phyloP scores from a whole-genome alignment of 2,113 vertebrate genomes.

The Microtus richardsoni region DNA sequence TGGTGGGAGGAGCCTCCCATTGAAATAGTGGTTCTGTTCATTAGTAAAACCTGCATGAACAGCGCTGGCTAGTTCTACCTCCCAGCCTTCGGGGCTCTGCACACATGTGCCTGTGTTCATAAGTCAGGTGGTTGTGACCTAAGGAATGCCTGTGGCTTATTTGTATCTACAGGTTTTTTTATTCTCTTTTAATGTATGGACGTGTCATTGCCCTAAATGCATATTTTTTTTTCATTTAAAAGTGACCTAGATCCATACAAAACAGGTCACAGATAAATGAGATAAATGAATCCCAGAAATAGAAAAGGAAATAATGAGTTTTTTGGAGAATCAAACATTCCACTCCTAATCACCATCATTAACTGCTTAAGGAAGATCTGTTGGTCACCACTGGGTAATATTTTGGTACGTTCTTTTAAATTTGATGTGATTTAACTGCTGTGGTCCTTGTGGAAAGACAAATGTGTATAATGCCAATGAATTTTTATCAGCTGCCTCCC shows the following conservation, averaged over 20 bases:
- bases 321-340: conserved; percentile 76
- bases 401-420: conserved; percentile 58
- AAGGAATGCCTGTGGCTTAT: conserved; percentile 63
- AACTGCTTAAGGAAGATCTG: conserved; percentile 74
- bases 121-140: conserved; percentile 43
- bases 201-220: conserved; percentile 69
- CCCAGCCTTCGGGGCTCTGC: background rate
- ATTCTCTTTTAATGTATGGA: background rate
- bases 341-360: conserved; percentile 71
- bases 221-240: conserved; percentile 77
- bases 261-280: conserved; percentile 81
- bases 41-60: background rate
- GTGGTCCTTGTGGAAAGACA: conserved; percentile 66
- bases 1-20: background rate
- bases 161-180: background rate
- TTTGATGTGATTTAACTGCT: conserved; percentile 70
- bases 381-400: conserved; percentile 72
- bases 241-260: conserved; percentile 81
- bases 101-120: background rate
- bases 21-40: background rate
- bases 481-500: conserved; percentile 77
- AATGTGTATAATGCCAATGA: conserved; percentile 49
- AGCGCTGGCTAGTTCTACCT: background rate
- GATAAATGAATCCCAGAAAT: conserved; percentile 80
- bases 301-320: conserved; percentile 81